Conservation (phyloP, 2,113 vertebrate genomes). For the Equus przewalskii region DNA sequence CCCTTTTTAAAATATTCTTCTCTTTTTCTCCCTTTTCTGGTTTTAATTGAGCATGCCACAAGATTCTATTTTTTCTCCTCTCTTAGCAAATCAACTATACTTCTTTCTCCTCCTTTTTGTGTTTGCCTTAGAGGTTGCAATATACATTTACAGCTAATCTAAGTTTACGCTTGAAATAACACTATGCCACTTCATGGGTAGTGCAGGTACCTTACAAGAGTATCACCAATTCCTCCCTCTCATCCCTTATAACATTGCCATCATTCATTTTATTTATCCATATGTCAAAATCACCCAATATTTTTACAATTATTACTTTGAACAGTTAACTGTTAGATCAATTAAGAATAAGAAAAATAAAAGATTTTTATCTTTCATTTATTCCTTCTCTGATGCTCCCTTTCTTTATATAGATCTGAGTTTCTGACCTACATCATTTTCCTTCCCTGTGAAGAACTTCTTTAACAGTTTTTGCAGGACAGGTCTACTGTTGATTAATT, state of each 20-base stretch:
- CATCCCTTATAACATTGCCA: neutral
- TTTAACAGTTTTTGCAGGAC: neutral
- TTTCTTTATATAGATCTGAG: neutral
- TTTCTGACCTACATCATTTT: neutral
- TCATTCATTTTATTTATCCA: neutral
- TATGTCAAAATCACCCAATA: neutral
- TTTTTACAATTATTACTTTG: neutral
- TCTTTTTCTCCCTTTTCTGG: neutral
- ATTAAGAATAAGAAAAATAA: neutral
- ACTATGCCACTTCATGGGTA: neutral
- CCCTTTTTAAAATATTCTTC: neutral
- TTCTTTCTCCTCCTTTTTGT: neutral
- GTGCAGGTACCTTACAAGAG: neutral
- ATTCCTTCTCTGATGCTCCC: neutral
- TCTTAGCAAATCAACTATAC: neutral
- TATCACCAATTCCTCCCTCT: neutral
- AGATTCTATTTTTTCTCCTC: neutral
- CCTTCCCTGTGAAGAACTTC: neutral
- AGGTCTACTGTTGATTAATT: neutral
- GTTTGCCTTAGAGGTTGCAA: neutral
- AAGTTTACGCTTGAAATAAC: neutral
- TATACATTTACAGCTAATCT: neutral
- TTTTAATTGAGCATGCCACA: neutral
- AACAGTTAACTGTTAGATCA: neutral
- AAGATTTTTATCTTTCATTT: neutral